These are phyloP conservation scores for Thymelicus acteon DNA, from an alignment of 2,888 invertebrate genomes.

Conservation along the genomic window DNA sequence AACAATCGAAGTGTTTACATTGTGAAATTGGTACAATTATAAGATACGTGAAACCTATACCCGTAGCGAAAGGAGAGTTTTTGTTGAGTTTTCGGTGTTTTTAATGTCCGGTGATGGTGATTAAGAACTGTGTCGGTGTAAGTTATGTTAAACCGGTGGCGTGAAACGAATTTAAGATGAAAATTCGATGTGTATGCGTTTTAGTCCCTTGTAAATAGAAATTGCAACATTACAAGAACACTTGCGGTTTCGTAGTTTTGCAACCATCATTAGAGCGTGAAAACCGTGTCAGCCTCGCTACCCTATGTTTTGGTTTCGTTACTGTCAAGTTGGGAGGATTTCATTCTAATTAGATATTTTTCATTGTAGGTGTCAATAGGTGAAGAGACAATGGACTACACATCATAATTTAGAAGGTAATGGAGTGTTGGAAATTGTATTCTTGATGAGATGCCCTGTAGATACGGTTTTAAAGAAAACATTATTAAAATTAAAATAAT, in stretches of 20 bases:
- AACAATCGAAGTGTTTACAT: constrained; percentile 75
- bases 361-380: constrained; percentile 43
- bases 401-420: constrained; percentile 49
- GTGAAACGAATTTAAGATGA: constrained; percentile 49
- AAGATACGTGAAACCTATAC: constrained; percentile 62
- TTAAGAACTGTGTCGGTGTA: constrained; percentile 65
- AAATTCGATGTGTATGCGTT: constrained; percentile 46
- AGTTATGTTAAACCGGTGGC: constrained; percentile 59
- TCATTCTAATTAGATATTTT: constrained; percentile 48
- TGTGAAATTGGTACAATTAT: constrained; percentile 65
- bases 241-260: constrained; percentile 71
- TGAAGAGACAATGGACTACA: constrained; percentile 48
- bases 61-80: constrained; percentile 69
- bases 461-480: not conserved
- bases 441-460: not conserved
- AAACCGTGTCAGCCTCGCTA: constrained; percentile 72
- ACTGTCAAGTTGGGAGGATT: constrained; percentile 55
- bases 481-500: too few relatives aligned
- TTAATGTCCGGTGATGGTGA: constrained; percentile 60
- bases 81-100: constrained; percentile 61
- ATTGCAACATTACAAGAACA: constrained; percentile 58
- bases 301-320: constrained; percentile 52
- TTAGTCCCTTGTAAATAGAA: constrained; percentile 49
- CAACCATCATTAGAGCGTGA: constrained; percentile 80
- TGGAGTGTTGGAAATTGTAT: constrained; percentile 7